Base-by-base conservation (phyloP, 2,113 vertebrate genomes). In the Sylvia atricapilla region DNA sequence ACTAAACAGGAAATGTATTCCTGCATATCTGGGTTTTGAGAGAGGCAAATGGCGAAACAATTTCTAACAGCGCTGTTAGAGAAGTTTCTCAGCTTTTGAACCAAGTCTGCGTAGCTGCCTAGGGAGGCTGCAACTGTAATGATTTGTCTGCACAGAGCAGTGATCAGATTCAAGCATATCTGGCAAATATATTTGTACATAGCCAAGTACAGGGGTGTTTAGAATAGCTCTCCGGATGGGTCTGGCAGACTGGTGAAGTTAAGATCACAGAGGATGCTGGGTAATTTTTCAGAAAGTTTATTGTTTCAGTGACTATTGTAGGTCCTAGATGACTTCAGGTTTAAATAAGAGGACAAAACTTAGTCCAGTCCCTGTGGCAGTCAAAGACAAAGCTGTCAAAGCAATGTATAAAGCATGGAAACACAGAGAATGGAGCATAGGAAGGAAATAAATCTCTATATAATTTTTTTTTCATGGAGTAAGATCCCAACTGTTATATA, bases 151-250 rank as follows among this genome's bases (percentile, higher is more conserved):
- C 5, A 14, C 11, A 35, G 39, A 89, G 25, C 9, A 60, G 18
- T 18, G 30, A 35, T 60, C 11, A 28, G 43, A 88, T 67, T 6
- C 5, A 77, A 58, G 7, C 0, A 0, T 64, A 68, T 14, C 19
- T 59, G 33, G 23, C 49, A 90, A 64, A 87, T 23, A 7, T 39
- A 59, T 68, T 84, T 73, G 7, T 53, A 21, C 21, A 31, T 14
- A 89, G 17, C 8, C 49, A 76, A 13, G 4, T 52, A 15, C 35
- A 73, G 63, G 10, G 5, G 46, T 33, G 23, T 35, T 8, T 13
- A 62, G 17, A 75, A 77, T 43, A 80, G 18, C 27, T 70, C 9
- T 19, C 6, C 62, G 8, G 4, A 33, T 83, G 25, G 2, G 9
- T 60, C 28, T 85, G 31, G 21, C 2, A 76, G 23, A 28, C 6